A percentile compares a stretch with the other conserved stretches of the same genome.
phyloP scores from a whole-genome alignment of 2,888 invertebrate species.

The Embidobia sp. region DNA sequence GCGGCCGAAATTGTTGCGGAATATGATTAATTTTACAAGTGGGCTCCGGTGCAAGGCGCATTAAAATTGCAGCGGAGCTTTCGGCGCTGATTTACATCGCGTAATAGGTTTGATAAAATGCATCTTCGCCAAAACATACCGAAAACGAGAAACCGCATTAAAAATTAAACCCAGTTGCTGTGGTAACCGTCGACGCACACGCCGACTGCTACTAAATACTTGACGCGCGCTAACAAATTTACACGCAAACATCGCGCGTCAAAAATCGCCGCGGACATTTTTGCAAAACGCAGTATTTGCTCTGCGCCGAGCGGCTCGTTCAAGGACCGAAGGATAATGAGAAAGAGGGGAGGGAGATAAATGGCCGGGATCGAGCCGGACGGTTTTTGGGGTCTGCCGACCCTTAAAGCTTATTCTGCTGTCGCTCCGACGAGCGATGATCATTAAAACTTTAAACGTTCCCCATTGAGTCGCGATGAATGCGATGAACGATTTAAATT shows the following conservation, averaged over 20 bases:
- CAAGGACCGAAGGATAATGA: no score
- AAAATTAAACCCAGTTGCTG: slow-evolving; percentile 37
- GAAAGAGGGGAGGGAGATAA: slow-evolving; percentile 35
- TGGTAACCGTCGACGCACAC: slow-evolving; percentile 43
- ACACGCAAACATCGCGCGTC: no score
- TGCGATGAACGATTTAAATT: slow-evolving; percentile 75
- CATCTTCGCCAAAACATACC: slow-evolving; percentile 30
- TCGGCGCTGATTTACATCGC: slow-evolving; percentile 44
- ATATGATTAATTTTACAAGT: slow-evolving; percentile 35
- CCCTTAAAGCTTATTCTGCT: slow-evolving; percentile 71
- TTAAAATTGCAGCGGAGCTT: slow-evolving; percentile 41
- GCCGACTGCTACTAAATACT: no score
- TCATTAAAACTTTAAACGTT: slow-evolving; percentile 79
- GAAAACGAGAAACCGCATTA: slow-evolving; percentile 52
- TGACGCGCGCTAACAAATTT: no score
- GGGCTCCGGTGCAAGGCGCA: slow-evolving; percentile 10
- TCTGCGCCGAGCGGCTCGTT: no score
- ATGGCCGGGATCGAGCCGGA: slow-evolving; percentile 43
- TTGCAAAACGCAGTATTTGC: no score
- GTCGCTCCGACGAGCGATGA: slow-evolving; percentile 74
- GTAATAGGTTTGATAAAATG: slow-evolving; percentile 46
- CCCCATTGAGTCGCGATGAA: slow-evolving; percentile 74
- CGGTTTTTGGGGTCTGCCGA: slow-evolving; percentile 57
- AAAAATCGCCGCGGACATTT: no score
- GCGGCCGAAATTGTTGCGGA: slow-evolving; percentile 7